These are phyloP conservation scores for Diaprepes abbreviatus DNA, from an alignment of 2,888 invertebrate genomes.

Conservation along the genomic window DNA sequence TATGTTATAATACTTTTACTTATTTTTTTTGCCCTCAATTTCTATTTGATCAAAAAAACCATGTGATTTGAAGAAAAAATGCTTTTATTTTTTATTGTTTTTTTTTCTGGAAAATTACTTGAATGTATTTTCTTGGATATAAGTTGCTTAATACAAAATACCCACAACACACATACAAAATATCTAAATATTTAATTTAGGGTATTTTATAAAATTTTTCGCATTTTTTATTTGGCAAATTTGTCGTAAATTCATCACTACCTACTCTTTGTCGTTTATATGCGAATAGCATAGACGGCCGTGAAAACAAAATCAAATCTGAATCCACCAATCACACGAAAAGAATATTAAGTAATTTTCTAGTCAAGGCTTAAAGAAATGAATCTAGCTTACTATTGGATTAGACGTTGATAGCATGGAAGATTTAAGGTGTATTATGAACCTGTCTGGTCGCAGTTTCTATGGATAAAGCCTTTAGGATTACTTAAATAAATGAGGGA, in stretches of 20 bases:
- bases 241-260: constrained; percentile 49
- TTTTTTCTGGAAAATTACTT: too few species aligned
- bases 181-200: too few species aligned
- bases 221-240: constrained; percentile 37
- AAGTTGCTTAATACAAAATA: too few species aligned
- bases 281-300: constrained; percentile 61
- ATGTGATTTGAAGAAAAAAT: too few species aligned
- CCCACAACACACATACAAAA: too few species aligned
- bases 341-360: constrained; percentile 39
- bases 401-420: constrained; percentile 31
- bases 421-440: constrained; percentile 40
- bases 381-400: constrained; percentile 32
- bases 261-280: constrained; percentile 57
- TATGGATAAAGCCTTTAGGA: not conserved
- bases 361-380: not conserved
- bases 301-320: constrained; percentile 64
- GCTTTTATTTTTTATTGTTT: too few species aligned
- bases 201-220: too few species aligned
- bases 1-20: too few species aligned
- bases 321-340: constrained; percentile 60
- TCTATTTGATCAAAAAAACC: too few species aligned
- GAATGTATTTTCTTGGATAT: too few species aligned
- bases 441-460: constrained; percentile 19
- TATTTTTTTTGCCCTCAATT: too few species aligned
- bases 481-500: not conserved